Base-by-base conservation (phyloP, 2,888 invertebrate species). In the Clistopyga incitator region DNA sequence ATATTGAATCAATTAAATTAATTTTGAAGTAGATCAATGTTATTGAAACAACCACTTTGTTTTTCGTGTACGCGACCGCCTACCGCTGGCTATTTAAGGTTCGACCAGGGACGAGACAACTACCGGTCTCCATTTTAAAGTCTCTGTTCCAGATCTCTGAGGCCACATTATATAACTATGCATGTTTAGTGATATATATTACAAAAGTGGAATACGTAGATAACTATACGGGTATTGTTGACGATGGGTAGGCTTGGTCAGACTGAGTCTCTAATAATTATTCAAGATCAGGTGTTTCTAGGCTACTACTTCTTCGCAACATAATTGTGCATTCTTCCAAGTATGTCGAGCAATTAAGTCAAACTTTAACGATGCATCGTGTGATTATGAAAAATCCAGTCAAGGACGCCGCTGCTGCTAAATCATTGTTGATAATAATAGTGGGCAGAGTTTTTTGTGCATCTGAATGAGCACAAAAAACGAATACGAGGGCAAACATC, bases 81-180 rank as follows among this genome's bases (percentile, higher is more conserved):
- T 56, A 42, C 20, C 45, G 45, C 45, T 25, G 45, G 42, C 80
- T 77, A 71, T 80, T 80, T 77, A 83, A 68, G 80, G 77, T 72
- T 47, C 23, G 34, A 64, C 64, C 75, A 76, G 70, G 64, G 70
- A 67, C 47, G 59, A 20, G 42, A 47, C 23, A 13, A 47, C 25
- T 42, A 15, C 42, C 34, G 56, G 50, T 64, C 64, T 61, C 25
- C n/a, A 34, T 64, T 70, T 65, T 67, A 42, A 2, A 18, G 23
- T 76, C 11, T 68, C 70, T 54, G 75, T 81, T 45, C 29, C 67
- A 29, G 68, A 76, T 76, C 61, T 15, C 34, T 29, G 10, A 23
- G 3, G 6, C 10, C 13, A n/a, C n/a, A 25, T 59, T 59, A 11
- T 52, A 52, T 52, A 18, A 56, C 20, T 56, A 59, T n/a, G 11